Conservation (phyloP, 2,797 vertebrate genomes). For the Scarus forsteni region DNA sequence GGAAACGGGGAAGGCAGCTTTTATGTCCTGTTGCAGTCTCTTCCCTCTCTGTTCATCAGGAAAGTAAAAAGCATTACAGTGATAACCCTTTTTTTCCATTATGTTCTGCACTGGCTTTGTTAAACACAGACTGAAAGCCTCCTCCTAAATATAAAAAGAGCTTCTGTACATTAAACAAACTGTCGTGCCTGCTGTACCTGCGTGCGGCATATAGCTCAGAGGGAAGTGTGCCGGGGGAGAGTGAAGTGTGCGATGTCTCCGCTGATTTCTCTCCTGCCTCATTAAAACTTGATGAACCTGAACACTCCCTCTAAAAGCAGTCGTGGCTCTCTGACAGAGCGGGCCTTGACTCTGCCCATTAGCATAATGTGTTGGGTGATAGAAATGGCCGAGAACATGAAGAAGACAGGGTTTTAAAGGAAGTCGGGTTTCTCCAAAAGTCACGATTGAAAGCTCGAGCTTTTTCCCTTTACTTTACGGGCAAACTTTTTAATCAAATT, state of each 20-base stretch:
- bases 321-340: slow-evolving; percentile 57
- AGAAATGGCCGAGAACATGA: slow-evolving; percentile 51
- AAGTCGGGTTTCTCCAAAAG: slow-evolving; percentile 24
- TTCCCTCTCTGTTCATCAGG: slow-evolving; percentile 9
- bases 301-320: slow-evolving; percentile 75
- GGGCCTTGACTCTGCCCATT: slow-evolving; percentile 58
- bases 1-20: slow-evolving; percentile 8
- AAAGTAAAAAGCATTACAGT: slow-evolving; percentile 27
- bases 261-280: slow-evolving; percentile 67
- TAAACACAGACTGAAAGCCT: slow-evolving; percentile 54
- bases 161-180: slow-evolving; percentile 22
- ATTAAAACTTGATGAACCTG: slow-evolving; percentile 79
- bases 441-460: not conserved
- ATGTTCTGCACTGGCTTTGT: slow-evolving; percentile 47
- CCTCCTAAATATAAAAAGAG: slow-evolving; percentile 35
- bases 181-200: slow-evolving; percentile 34
- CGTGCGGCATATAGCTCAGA: slow-evolving; percentile 29
- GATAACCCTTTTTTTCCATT: slow-evolving; percentile 61
- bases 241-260: slow-evolving; percentile 57
- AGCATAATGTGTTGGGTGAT: slow-evolving; percentile 68
- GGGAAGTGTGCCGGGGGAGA: slow-evolving; percentile 37
- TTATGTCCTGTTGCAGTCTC: slow-evolving; percentile 27
- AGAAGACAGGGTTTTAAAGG: slow-evolving; percentile 30
- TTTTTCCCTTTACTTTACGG: no score
- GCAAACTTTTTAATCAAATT: no score